phyloP scores from a whole-genome alignment of 2,113 vertebrate species.

The Cheilinus undulatus region DNA sequence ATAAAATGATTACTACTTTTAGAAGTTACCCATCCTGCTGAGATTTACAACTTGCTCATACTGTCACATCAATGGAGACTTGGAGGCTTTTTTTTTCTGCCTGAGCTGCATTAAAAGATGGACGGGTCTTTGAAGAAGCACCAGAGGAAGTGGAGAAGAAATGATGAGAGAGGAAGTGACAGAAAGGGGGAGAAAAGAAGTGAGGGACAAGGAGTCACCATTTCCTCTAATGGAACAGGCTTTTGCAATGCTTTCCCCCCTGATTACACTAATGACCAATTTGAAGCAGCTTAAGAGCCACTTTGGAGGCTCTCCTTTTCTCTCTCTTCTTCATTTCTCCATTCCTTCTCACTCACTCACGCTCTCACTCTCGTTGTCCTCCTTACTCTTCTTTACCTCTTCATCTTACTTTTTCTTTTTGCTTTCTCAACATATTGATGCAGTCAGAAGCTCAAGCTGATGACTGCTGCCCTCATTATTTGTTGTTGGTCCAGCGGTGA shows the following conservation, averaged over 20 bases:
- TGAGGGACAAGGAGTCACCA: constrained; percentile 29
- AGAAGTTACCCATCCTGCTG: not conserved
- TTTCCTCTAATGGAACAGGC: constrained; percentile 44
- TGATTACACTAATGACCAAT: constrained; percentile 72
- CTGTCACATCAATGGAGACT: constrained; percentile 3
- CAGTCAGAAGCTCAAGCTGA: too few relatives aligned
- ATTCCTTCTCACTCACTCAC: not conserved
- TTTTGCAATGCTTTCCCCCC: constrained; percentile 56
- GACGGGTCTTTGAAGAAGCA: constrained; percentile 34
- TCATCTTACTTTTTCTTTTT: too few relatives aligned
- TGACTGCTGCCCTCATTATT: too few relatives aligned
- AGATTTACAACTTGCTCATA: not conserved
- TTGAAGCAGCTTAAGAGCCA: constrained; percentile 64
- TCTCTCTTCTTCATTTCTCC: constrained; percentile 10
- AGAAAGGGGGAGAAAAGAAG: constrained; percentile 33
- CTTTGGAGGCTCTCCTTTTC: constrained; percentile 32
- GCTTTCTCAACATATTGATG: too few relatives aligned
- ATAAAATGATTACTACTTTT: not conserved
- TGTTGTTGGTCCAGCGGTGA: too few relatives aligned
- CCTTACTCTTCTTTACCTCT: not conserved
- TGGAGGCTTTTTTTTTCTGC: constrained; percentile 10
- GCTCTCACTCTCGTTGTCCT: not conserved
- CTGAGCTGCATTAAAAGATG: constrained; percentile 27
- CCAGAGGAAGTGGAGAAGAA: constrained; percentile 22
- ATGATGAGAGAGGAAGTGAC: constrained; percentile 51